Evolutionary conservation across 2,888 invertebrate genomes (phyloP).

Genomic region (Uropetala carovei): DNA sequence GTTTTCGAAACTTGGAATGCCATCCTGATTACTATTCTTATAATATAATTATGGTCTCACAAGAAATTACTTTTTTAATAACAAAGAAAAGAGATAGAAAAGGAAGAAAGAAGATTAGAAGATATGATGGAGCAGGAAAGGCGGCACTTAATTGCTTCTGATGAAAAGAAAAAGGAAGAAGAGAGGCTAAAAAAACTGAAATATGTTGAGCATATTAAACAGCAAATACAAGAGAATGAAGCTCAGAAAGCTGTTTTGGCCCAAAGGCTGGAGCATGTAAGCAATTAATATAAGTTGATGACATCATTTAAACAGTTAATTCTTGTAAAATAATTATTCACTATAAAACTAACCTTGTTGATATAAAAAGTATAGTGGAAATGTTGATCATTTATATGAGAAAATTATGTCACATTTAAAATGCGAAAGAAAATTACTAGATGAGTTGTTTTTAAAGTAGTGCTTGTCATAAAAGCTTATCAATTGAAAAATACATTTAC

Average conservation of each 20-base stretch:
- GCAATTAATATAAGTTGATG: background rate
- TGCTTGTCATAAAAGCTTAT: too few species aligned
- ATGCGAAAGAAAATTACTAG: too few species aligned
- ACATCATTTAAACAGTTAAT: too few species aligned
- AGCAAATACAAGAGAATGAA: slow-evolving; percentile 76
- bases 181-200: slow-evolving; percentile 75
- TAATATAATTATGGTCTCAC: background rate
- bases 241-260: slow-evolving; percentile 74
- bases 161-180: slow-evolving; percentile 74
- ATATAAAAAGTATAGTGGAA: too few species aligned
- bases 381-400: too few species aligned
- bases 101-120: slow-evolving; percentile 78
- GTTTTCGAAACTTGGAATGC: too few species aligned
- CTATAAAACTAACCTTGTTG: too few species aligned
- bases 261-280: slow-evolving; percentile 32
- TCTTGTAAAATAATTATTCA: too few species aligned
- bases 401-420: too few species aligned
- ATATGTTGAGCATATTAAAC: slow-evolving; percentile 76
- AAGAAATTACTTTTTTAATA: background rate
- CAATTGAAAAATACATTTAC: too few species aligned
- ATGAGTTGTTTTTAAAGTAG: too few species aligned
- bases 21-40: too few species aligned
- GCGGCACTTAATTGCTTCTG: slow-evolving; percentile 76
- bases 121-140: slow-evolving; percentile 85
- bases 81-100: slow-evolving; percentile 72